Evolutionary conservation across 2,888 invertebrate genomes (phyloP).

Genomic region (Congeria kusceri): DNA sequence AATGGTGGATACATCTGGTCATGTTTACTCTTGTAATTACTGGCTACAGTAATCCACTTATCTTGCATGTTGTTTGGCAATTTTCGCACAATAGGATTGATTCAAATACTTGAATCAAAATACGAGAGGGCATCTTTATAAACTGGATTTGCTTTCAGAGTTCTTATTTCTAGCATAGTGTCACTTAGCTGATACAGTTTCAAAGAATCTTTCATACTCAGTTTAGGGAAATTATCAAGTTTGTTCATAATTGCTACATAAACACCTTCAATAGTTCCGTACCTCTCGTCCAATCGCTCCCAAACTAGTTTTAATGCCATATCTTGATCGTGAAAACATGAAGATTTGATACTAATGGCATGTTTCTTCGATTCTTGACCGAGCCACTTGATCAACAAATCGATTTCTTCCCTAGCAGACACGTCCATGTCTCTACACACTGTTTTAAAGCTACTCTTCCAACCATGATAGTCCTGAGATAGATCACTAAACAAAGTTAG

Average conservation of each 20-base stretch:
- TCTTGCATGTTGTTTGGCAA: slow-evolving; percentile 21
- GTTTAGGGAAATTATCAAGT: slow-evolving; percentile 15
- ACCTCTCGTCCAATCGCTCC: slow-evolving; percentile 30
- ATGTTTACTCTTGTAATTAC: slow-evolving; percentile 21
- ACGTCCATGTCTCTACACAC: no score
- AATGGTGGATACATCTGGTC: slow-evolving; percentile 29
- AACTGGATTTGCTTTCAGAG: neutral
- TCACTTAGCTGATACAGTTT: slow-evolving; percentile 21
- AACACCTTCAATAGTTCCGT: slow-evolving; percentile 24
- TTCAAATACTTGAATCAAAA: slow-evolving; percentile 15
- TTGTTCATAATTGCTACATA: slow-evolving; percentile 5
- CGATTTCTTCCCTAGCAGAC: no score
- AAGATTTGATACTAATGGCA: no score
- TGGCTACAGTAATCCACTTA: slow-evolving; percentile 28
- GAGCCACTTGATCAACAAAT: no score
- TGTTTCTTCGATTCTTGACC: no score
- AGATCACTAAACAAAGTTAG: no score
- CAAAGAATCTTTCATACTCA: slow-evolving; percentile 21
- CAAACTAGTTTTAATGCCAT: slow-evolving; percentile 9
- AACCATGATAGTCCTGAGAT: no score
- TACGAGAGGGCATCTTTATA: neutral
- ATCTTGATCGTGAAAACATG: no score
- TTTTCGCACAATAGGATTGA: slow-evolving; percentile 13
- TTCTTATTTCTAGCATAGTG: slow-evolving; percentile 12
- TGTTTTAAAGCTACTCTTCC: no score